Base-by-base conservation (phyloP, 2,888 invertebrate genomes). In the Syritta pipiens region DNA sequence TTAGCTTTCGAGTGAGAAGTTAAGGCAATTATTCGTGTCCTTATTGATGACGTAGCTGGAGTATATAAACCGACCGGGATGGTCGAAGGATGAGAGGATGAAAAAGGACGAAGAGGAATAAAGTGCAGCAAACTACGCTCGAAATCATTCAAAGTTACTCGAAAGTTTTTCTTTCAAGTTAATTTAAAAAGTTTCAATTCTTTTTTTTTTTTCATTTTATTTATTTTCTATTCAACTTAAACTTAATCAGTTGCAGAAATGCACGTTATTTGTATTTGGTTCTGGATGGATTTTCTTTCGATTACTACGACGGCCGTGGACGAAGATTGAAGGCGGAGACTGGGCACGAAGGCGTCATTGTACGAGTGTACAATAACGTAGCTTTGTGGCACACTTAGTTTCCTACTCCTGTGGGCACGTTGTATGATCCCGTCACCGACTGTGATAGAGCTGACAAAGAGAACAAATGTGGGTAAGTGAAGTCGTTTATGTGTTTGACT, bases 221-320 rank as follows among this genome's bases (percentile, higher is more conserved):
- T 42, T 32, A n/a, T 49, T 28, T 42, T 37, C 10, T 26, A 5
- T 17, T 53, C 20, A 48, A 67, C 22, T 65, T 53, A 59, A 71
- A 77, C 40, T 77, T 67, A 77, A 77, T 77, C 71, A 35, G 48
- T 42, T 71, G 69, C 77, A 53, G 9, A 46, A 42, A 55, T 26
- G 22, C 22, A 42, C 42, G 10, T 46, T 55, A 51, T 59, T 59
- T 74, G 59, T 63, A 53, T 24, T 20, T 49, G 20, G 20, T 10
- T 26, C 22, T 49, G 49, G 32, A 48, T 62, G 62, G 49, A 12
- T 48, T 49, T 49, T 37, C n/a, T n/a, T n/a, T n/a, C n/a, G n/a
- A n/a, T n/a, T n/a, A n/a, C n/a, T n/a, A n/a, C n/a, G n/a, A n/a
- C n/a, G n/a, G n/a, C n/a, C n/a, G n/a, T n/a, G n/a, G n/a, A n/a